Evolutionary conservation across 1,140 invertebrate species (phyloP).

Genomic region (Ridgeia piscesae): DNA sequence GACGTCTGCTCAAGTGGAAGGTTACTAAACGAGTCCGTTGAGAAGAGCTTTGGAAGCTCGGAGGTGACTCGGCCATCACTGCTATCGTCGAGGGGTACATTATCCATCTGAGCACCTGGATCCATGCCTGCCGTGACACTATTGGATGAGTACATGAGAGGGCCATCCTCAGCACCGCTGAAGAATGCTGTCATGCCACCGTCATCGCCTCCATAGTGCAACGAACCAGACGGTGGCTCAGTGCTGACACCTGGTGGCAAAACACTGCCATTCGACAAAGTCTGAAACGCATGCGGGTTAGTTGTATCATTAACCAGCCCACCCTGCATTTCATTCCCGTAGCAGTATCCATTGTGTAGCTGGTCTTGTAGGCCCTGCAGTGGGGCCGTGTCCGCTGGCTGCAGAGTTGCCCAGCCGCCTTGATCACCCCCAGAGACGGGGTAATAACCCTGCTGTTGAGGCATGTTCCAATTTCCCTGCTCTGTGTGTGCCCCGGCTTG

Average conservation of each 20-base stretch:
- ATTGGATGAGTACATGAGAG: background rate
- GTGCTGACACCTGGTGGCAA: background rate
- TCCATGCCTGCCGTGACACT: background rate
- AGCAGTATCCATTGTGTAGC: background rate
- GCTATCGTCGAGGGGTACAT: conserved; percentile 5
- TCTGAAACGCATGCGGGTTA: background rate
- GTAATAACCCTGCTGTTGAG: background rate
- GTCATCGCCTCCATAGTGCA: background rate
- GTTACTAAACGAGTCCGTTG: background rate
- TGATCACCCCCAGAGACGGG: background rate
- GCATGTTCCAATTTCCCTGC: too few species aligned
- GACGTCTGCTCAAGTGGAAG: background rate
- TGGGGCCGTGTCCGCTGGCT: background rate
- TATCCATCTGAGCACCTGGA: background rate
- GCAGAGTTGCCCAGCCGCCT: background rate
- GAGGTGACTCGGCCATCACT: background rate
- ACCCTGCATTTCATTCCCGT: background rate
- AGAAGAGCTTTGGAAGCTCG: conserved; percentile 7
- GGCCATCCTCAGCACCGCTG: background rate
- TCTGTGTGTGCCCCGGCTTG: background rate
- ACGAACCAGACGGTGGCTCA: background rate
- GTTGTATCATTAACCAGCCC: background rate
- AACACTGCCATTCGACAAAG: background rate
- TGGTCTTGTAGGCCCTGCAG: background rate
- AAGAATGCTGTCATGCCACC: conserved; percentile 10